Percentiles rank a stretch among this genome's conserved stretches.
phyloP scores from a whole-genome alignment of 2,113 vertebrate genomes.

The Scomber colias region DNA sequence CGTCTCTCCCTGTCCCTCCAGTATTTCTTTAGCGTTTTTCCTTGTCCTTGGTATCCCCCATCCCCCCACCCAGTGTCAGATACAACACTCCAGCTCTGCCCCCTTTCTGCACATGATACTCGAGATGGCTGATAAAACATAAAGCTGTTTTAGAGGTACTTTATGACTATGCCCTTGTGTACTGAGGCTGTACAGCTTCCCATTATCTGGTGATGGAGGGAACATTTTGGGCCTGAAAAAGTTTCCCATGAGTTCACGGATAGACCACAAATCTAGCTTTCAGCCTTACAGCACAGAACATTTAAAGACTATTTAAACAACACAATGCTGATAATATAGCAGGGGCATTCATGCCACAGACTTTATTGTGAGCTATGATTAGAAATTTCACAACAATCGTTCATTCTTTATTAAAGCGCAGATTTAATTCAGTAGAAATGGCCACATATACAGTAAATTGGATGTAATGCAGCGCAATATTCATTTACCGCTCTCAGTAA shows the following conservation, averaged over 20 bases:
- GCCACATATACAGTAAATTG: constrained; percentile 52
- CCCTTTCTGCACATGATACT: constrained; percentile 79
- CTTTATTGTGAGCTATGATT: constrained; percentile 25
- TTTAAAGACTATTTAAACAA: constrained; percentile 34
- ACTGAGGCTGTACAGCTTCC: constrained; percentile 71
- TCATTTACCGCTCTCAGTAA: constrained; percentile 54
- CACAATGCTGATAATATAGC: constrained; percentile 8
- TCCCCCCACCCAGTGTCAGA: constrained; percentile 67
- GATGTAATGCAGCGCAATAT: constrained; percentile 57
- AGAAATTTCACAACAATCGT: constrained; percentile 46
- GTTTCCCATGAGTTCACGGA: constrained; percentile 65
- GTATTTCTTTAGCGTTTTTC: constrained; percentile 77
- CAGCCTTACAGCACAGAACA: constrained; percentile 20
- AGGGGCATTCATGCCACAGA: constrained; percentile 16
- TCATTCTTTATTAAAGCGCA: constrained; percentile 33
- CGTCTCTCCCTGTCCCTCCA: constrained; percentile 68
- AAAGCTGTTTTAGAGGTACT: constrained; percentile 80
- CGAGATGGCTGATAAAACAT: constrained; percentile 81
- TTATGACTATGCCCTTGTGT: constrained; percentile 82
- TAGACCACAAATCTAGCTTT: constrained; percentile 63
- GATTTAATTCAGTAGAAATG: constrained; percentile 56
- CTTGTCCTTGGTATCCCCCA: constrained; percentile 73
- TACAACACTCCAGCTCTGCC: constrained; percentile 67
- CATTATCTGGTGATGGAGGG: constrained; percentile 76
- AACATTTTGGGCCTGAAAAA: constrained; percentile 76